These are phyloP conservation scores for Drosophila simulans DNA, from an alignment of 1,140 invertebrate species.

Conservation along the genomic window DNA sequence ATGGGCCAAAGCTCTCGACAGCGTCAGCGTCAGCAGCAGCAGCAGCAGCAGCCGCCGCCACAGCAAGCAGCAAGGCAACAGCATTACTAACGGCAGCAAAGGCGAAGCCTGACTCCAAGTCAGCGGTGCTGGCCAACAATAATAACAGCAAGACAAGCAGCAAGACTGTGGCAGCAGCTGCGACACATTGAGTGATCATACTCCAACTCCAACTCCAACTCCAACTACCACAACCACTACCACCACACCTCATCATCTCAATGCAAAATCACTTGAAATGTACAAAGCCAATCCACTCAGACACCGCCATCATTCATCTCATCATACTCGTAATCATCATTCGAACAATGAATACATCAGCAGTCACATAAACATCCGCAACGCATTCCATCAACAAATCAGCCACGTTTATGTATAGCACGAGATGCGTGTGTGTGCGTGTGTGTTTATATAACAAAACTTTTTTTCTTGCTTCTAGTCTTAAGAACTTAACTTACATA, in stretches of 20 bases:
- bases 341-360: slow-evolving; percentile 9
- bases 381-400: slow-evolving; percentile 28
- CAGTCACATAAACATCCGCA: slow-evolving; percentile 16
- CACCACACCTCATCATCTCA: not conserved
- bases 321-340: slow-evolving; percentile 3
- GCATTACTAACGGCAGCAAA: slow-evolving; percentile 10
- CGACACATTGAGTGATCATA: slow-evolving; percentile 12
- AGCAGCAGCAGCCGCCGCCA: not conserved
- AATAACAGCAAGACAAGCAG: slow-evolving; percentile 22
- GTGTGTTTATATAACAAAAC: slow-evolving; percentile 22
- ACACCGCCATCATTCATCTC: slow-evolving; percentile 25
- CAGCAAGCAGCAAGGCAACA: not conserved
- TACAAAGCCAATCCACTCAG: slow-evolving; percentile 34
- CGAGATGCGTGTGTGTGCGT: slow-evolving; percentile 26
- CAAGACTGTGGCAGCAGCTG: slow-evolving; percentile 31
- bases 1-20: slow-evolving; percentile 59
- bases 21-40: not conserved
- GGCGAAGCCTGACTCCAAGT: slow-evolving; percentile 30
- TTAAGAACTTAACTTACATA: slow-evolving; percentile 29
- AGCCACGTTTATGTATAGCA: slow-evolving; percentile 28
- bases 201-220: not conserved
- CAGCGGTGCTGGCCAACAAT: slow-evolving; percentile 10
- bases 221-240: too few relatives aligned
- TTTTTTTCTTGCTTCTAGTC: slow-evolving; percentile 42
- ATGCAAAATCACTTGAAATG: slow-evolving; percentile 35